Percentiles rank a stretch among this genome's conserved stretches.
phyloP scores from a whole-genome alignment of 2,113 vertebrate genomes.

The Fregata magnificens region DNA sequence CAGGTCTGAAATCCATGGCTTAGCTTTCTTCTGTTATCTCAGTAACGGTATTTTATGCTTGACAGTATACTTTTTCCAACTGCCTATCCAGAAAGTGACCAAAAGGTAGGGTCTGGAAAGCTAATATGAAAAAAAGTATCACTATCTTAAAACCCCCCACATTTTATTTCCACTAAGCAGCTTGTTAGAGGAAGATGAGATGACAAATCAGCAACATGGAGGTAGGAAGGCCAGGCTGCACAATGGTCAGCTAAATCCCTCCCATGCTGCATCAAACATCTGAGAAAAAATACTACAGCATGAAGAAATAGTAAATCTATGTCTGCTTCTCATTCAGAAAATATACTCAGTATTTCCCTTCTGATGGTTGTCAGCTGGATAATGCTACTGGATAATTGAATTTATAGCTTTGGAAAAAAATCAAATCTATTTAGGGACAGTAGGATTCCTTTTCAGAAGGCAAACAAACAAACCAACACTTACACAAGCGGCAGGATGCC shows the following conservation, averaged over 20 bases:
- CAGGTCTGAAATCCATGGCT: neutral
- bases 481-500: neutral
- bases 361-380: neutral
- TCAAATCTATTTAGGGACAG: neutral
- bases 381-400: neutral
- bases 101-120: neutral
- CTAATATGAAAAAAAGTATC: neutral
- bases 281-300: neutral
- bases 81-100: neutral
- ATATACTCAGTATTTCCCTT: neutral
- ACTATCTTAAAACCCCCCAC: neutral
- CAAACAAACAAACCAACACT: neutral
- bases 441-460: neutral
- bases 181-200: neutral
- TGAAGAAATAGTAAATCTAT: neutral
- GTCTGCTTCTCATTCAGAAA: constrained; percentile 9
- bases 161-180: neutral
- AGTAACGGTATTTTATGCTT: neutral
- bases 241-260: neutral
- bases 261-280: neutral
- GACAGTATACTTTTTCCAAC: neutral
- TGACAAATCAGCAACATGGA: neutral
- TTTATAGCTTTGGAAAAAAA: neutral
- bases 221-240: neutral
- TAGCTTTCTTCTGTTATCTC: neutral